A percentile compares a stretch with the other conserved stretches of the same genome.
Evolutionary conservation across 1,140 invertebrate species (phyloP).

Genomic region (Portunus trituberculatus): DNA sequence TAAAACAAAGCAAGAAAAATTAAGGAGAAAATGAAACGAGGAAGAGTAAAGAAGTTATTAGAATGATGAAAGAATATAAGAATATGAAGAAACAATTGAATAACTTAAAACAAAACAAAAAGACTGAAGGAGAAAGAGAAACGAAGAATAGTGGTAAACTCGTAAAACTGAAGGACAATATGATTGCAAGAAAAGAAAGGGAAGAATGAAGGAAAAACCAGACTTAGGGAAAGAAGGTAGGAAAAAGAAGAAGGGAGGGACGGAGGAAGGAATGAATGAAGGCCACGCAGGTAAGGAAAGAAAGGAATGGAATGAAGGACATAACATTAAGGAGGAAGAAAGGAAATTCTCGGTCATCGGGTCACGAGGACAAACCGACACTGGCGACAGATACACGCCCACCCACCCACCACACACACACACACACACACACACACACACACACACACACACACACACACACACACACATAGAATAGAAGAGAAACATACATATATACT

Average conservation of each 20-base stretch:
- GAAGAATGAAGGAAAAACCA: not conserved
- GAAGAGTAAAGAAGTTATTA: not conserved
- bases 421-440: too few species aligned
- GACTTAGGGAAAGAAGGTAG: not conserved
- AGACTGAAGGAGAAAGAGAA: not conserved
- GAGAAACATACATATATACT: not conserved
- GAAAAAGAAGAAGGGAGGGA: not conserved
- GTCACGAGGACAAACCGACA: not conserved
- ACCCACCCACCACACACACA: not conserved
- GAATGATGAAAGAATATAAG: too few species aligned
- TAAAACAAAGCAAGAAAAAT: not conserved
- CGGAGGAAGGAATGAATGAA: slow-evolving; percentile 17
- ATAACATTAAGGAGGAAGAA: not conserved
- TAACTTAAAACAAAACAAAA: not conserved
- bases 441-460: too few species aligned
- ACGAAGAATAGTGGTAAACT: not conserved
- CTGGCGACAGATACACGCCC: not conserved
- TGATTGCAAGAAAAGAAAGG: not conserved
- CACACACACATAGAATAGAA: not conserved
- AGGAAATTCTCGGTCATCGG: not conserved
- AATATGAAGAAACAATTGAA: not conserved
- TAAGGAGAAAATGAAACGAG: not conserved
- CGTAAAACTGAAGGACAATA: not conserved
- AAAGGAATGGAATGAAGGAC: not conserved
- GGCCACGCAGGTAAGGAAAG: not conserved